Evolutionary conservation across 2,113 vertebrate species (phyloP).

Genomic region (Caranx ignobilis): DNA sequence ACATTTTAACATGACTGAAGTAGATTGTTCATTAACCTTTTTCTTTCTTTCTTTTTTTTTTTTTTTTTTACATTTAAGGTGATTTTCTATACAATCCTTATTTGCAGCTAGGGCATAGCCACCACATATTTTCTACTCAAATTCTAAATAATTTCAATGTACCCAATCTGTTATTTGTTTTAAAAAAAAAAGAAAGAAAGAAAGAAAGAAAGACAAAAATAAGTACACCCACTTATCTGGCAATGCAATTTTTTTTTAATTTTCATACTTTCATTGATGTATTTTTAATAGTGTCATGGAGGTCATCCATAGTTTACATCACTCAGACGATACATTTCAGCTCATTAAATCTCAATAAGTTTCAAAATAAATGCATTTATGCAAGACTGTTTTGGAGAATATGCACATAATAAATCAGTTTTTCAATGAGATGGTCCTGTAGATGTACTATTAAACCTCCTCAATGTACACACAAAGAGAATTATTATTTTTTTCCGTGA

Average conservation of each 20-base stretch:
- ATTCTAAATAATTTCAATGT: not conserved
- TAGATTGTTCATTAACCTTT: too few relatives aligned
- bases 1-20: not conserved
- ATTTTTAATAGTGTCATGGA: slow-evolving; percentile 11
- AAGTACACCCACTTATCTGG: not conserved
- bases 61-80: too few relatives aligned
- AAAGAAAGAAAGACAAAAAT: not conserved
- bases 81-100: too few relatives aligned
- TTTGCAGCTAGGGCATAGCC: not conserved
- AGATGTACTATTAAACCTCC: slow-evolving; percentile 1
- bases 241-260: not conserved
- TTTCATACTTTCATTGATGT: slow-evolving; percentile 5
- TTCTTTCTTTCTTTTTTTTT: too few relatives aligned
- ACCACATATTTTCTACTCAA: not conserved
- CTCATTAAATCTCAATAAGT: slow-evolving; percentile 9
- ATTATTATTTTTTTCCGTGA: not conserved
- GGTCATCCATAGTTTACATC: not conserved
- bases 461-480: not conserved
- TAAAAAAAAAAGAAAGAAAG: not conserved
- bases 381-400: slow-evolving; percentile 16
- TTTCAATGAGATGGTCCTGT: slow-evolving; percentile 11
- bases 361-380: slow-evolving; percentile 11
- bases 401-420: slow-evolving; percentile 18
- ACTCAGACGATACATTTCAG: not conserved
- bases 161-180: not conserved